These are phyloP conservation scores for Phrynocephalus vlangalii DNA, from an alignment of 2,797 vertebrate species.

Conservation along the genomic window DNA sequence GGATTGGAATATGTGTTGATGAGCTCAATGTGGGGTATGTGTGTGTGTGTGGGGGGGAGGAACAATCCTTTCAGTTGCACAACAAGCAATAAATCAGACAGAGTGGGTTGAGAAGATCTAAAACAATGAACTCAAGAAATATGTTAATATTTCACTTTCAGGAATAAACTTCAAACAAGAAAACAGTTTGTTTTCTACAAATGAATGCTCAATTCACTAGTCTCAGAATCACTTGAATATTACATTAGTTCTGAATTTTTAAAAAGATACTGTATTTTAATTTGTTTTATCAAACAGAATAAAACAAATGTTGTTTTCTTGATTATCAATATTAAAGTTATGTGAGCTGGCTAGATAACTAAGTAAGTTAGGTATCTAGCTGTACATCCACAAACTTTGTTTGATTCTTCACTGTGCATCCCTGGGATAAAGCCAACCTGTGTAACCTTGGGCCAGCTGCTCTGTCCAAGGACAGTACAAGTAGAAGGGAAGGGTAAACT, in stretches of 20 bases:
- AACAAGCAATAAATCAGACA: too few species aligned
- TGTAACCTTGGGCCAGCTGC: neutral
- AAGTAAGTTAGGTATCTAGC: too few species aligned
- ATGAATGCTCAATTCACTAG: neutral
- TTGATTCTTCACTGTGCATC: neutral
- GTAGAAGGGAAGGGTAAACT: too few species aligned
- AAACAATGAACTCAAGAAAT: neutral
- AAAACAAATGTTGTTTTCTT: neutral
- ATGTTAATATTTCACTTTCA: neutral
- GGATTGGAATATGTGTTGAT: neutral
- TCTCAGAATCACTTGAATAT: neutral
- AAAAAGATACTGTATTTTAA: neutral
- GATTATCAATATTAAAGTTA: neutral
- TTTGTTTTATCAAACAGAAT: neutral
- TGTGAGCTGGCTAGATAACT: too few species aligned
- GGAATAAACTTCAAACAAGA: neutral
- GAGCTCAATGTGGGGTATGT: too few species aligned
- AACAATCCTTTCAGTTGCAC: too few species aligned
- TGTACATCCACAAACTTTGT: too few species aligned
- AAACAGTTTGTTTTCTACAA: neutral
- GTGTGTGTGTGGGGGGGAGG: too few species aligned
- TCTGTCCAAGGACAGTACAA: neutral
- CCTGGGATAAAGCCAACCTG: neutral
- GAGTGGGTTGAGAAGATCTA: too few species aligned
- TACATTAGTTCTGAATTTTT: neutral